phyloP scores from a whole-genome alignment of 2,797 vertebrate genomes.

The Chanos chanos region DNA sequence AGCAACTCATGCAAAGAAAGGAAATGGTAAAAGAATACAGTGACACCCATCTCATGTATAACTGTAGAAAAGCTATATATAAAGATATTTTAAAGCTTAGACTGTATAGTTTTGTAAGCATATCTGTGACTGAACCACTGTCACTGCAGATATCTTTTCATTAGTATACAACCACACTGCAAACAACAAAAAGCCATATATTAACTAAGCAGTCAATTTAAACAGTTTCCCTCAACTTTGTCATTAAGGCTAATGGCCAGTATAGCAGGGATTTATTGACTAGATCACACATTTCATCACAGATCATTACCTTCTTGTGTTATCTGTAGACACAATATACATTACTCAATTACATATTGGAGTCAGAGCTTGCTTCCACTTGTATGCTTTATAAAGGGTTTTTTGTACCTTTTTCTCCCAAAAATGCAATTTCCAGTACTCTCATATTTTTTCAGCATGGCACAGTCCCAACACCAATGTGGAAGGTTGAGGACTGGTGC shows the following conservation, averaged over 20 bases:
- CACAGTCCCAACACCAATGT: too few relatives aligned
- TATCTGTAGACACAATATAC: conserved; percentile 34
- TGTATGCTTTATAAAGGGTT: conserved; percentile 25
- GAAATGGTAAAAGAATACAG: too few relatives aligned
- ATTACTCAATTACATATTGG: conserved; percentile 50
- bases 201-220: conserved; percentile 34
- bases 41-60: too few relatives aligned
- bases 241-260: conserved; percentile 54
- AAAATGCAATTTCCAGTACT: too few relatives aligned
- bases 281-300: conserved; percentile 56
- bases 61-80: too few relatives aligned
- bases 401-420: too few relatives aligned
- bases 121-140: neutral
- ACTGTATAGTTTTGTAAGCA: too few relatives aligned
- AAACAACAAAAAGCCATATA: conserved; percentile 31
- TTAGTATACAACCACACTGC: conserved; percentile 18
- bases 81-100: too few relatives aligned
- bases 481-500: too few relatives aligned
- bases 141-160: neutral
- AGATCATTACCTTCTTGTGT: conserved; percentile 60
- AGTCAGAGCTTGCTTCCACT: conserved; percentile 18
- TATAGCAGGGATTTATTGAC: conserved; percentile 52
- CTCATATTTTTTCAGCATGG: too few relatives aligned
- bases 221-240: conserved; percentile 38
- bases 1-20: too few relatives aligned